Conservation (phyloP, 2,797 vertebrate species). For the Gallinago solitaria region DNA sequence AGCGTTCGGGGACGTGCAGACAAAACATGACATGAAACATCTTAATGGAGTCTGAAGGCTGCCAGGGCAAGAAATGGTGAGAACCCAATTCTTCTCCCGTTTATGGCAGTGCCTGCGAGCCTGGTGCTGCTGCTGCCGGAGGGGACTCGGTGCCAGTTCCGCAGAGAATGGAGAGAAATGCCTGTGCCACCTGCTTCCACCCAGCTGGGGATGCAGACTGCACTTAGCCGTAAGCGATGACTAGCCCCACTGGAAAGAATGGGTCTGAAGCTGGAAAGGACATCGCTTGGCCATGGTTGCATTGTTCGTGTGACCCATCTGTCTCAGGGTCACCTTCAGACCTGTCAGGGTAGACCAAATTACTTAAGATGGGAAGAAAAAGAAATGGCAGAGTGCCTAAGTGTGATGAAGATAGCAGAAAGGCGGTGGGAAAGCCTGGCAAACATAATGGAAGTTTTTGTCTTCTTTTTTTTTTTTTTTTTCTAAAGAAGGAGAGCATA, state of each 20-base stretch:
- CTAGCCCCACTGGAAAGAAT: not conserved
- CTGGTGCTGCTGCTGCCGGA: not conserved
- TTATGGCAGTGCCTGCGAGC: not conserved
- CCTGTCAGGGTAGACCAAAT: not conserved
- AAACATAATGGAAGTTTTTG: slow-evolving; percentile 9
- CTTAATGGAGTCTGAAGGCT: not conserved
- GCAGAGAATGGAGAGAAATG: not conserved
- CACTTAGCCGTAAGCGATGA: too few species aligned
- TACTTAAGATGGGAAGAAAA: not conserved
- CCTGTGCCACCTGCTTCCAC: fast-evolving
- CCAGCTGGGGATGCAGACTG: fast-evolving
- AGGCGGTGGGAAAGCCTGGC: not conserved
- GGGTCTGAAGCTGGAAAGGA: not conserved
- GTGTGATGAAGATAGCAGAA: not conserved
- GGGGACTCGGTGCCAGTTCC: not conserved
- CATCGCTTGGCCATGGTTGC: fast-evolving
- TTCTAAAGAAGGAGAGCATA: not conserved
- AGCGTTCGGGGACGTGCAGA: not conserved
- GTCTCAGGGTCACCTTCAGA: not conserved
- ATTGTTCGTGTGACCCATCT: fast-evolving
- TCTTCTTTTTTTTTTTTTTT: not conserved
- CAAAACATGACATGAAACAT: fast-evolving
- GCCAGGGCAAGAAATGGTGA: not conserved
- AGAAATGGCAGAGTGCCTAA: not conserved
- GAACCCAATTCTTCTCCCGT: not conserved